phyloP scores from a whole-genome alignment of 2,888 invertebrate genomes.

The Myopa testacea region DNA sequence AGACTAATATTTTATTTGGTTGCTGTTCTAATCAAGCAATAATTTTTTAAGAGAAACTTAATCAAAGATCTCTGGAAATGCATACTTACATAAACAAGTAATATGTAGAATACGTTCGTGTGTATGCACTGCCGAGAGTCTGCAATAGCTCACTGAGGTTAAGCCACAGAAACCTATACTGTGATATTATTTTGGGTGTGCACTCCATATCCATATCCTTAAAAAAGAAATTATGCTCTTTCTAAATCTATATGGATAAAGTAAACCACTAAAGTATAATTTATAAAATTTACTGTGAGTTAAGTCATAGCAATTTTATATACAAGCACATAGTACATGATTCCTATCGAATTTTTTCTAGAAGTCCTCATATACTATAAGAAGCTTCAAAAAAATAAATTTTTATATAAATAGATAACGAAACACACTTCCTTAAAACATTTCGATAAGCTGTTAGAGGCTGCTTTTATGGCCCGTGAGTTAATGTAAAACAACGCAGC shows the following conservation, averaged over 20 bases:
- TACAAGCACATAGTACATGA: no score
- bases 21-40: no score
- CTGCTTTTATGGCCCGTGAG: slow-evolving; percentile 75
- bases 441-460: slow-evolving; percentile 71
- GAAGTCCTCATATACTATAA: no score
- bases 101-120: slow-evolving; percentile 76
- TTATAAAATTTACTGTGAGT: no score
- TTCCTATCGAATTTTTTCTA: no score
- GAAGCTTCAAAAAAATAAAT: neutral
- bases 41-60: no score
- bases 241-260: neutral
- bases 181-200: slow-evolving; percentile 71
- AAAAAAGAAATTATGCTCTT: slow-evolving; percentile 41
- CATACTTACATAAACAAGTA: slow-evolving; percentile 58
- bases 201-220: slow-evolving; percentile 73
- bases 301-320: no score
- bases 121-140: slow-evolving; percentile 75
- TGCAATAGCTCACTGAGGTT: slow-evolving; percentile 76
- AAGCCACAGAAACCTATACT: slow-evolving; percentile 75
- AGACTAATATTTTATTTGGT: neutral
- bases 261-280: no score
- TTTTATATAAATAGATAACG: neutral
- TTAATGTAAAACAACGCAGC: slow-evolving; percentile 78
- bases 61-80: neutral
- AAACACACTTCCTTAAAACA: slow-evolving; percentile 70